A percentile compares a stretch with the other conserved stretches of the same genome.
These are phyloP conservation scores for Drosophila albomicans DNA, from an alignment of 1,140 invertebrate species.

Conservation along the genomic window DNA sequence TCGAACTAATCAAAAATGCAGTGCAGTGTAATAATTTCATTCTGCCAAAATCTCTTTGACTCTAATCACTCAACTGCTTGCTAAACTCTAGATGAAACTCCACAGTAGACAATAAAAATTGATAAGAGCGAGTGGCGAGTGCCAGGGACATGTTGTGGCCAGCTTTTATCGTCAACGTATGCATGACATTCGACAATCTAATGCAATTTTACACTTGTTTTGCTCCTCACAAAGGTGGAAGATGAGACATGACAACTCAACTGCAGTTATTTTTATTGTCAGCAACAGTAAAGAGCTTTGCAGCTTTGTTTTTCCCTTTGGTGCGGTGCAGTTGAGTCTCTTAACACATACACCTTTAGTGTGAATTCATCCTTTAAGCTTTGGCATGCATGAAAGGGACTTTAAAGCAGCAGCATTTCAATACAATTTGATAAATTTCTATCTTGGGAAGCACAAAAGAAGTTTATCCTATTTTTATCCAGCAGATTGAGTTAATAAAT, in stretches of 20 bases:
- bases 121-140: too few species aligned
- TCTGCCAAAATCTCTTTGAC: too few species aligned
- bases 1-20: too few species aligned
- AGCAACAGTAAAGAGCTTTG: background rate
- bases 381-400: too few species aligned
- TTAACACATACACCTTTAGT: too few species aligned
- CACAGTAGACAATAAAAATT: background rate
- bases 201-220: slow-evolving; percentile 16
- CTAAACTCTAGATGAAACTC: background rate
- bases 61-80: background rate
- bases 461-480: too few species aligned
- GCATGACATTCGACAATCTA: slow-evolving; percentile 12
- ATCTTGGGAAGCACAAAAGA: too few species aligned
- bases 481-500: too few species aligned
- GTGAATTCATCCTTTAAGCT: too few species aligned
- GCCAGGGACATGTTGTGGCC: background rate
- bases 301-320: background rate
- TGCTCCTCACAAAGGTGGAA: slow-evolving; percentile 13
- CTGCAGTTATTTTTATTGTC: slow-evolving; percentile 6
- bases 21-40: too few species aligned
- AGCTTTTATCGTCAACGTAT: background rate
- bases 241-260: slow-evolving; percentile 3
- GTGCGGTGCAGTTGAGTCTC: background rate
- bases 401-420: too few species aligned
- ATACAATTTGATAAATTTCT: too few species aligned